Evolutionary conservation across 2,888 invertebrate genomes (phyloP).

Genomic region (Dromius quadrimaculatus): DNA sequence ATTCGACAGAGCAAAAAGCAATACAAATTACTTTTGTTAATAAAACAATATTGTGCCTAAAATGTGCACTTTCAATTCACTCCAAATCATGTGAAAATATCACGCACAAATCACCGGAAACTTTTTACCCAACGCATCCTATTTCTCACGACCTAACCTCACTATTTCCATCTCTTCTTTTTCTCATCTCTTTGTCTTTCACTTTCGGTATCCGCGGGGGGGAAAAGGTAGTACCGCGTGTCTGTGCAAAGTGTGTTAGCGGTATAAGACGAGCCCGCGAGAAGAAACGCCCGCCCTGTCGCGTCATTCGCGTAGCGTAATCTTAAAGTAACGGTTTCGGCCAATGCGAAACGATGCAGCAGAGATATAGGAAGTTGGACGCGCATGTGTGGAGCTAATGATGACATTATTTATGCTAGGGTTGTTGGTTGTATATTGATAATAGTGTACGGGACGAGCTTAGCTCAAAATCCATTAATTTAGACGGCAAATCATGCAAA

Average conservation of each 20-base stretch:
- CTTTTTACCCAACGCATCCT: conserved; percentile 29
- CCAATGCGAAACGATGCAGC: conserved; percentile 28
- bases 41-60: too few species aligned
- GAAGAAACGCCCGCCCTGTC: conserved; percentile 11
- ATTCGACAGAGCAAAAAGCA: not conserved
- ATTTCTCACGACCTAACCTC: conserved; percentile 40
- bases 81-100: not conserved
- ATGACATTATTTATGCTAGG: not conserved
- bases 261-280: conserved; percentile 17
- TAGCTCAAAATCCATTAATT: too few species aligned
- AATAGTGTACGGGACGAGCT: too few species aligned
- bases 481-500: too few species aligned
- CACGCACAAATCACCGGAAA: conserved; percentile 11
- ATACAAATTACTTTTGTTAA: not conserved
- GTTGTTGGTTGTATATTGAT: too few species aligned
- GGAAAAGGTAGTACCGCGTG: not conserved
- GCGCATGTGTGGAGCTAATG: not conserved
- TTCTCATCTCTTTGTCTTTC: conserved; percentile 19
- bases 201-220: conserved; percentile 41
- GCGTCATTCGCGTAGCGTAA: conserved; percentile 35
- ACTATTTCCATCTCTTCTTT: conserved; percentile 7
- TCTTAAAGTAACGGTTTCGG: conserved; percentile 27
- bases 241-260: conserved; percentile 49
- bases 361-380: too few species aligned
- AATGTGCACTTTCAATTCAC: conserved; percentile 6